phyloP scores from a whole-genome alignment of 2,797 vertebrate genomes.

The Naso thynnoides region DNA sequence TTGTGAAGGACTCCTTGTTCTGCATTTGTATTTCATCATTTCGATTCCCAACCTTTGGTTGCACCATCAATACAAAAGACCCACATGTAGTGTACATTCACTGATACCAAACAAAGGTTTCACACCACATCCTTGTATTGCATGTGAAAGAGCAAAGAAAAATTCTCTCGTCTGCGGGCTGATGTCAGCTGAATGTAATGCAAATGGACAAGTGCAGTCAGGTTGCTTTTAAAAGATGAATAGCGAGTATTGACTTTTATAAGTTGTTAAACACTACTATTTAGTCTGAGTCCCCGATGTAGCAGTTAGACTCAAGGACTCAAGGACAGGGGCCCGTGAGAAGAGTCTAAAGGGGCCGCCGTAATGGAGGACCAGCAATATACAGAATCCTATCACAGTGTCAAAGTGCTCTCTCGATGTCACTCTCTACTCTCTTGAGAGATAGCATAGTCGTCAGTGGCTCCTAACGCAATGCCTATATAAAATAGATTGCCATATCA shows the following conservation, averaged over 20 bases:
- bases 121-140: constrained; percentile 18
- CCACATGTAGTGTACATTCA: background rate
- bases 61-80: background rate
- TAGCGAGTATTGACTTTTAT: constrained; percentile 80
- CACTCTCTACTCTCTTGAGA: constrained; percentile 59
- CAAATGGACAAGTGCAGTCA: constrained; percentile 73
- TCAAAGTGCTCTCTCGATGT: constrained; percentile 68
- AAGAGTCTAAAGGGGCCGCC: constrained; percentile 55
- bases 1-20: background rate
- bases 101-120: background rate
- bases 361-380: constrained; percentile 68
- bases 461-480: constrained; percentile 70
- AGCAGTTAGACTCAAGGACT: constrained; percentile 65
- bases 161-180: constrained; percentile 41
- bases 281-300: constrained; percentile 67
- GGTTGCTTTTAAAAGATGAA: constrained; percentile 79
- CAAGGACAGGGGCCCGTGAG: constrained; percentile 70
- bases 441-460: constrained; percentile 51
- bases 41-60: constrained; percentile 12
- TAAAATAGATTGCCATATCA: constrained; percentile 86
- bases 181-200: constrained; percentile 70
- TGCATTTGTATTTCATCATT: constrained; percentile 21
- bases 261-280: constrained; percentile 71
- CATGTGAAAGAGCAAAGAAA: constrained; percentile 33
- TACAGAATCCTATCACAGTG: constrained; percentile 60